A percentile compares a stretch with the other conserved stretches of the same genome.
Evolutionary conservation across 1,140 invertebrate genomes (phyloP).

Genomic region (Drosophila jambulina): DNA sequence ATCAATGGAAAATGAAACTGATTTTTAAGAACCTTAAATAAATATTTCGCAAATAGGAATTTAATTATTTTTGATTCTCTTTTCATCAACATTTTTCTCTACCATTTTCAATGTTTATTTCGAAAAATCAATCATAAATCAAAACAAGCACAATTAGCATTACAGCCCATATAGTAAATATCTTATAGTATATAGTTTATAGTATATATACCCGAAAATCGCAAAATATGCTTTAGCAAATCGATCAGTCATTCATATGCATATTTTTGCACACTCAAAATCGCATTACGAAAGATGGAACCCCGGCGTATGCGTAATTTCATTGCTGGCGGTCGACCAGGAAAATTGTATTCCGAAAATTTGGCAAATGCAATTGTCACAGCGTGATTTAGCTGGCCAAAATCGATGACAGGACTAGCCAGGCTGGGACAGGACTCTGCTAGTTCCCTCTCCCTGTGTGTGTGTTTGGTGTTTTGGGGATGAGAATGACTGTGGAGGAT

Average conservation of each 20-base stretch:
- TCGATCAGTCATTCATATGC: slow-evolving; percentile 32
- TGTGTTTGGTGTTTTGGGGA: neutral
- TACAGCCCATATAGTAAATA: neutral
- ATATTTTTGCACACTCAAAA: slow-evolving; percentile 30
- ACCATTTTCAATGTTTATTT: too few relatives aligned
- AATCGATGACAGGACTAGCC: slow-evolving; percentile 18
- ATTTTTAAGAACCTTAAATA: too few relatives aligned
- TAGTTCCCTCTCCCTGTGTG: neutral
- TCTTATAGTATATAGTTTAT: too few relatives aligned
- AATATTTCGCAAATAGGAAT: neutral
- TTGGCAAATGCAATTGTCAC: slow-evolving; percentile 71
- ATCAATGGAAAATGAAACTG: too few relatives aligned
- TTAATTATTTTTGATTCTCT: too few relatives aligned
- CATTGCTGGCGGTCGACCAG: slow-evolving; percentile 45
- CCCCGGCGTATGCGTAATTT: slow-evolving; percentile 61
- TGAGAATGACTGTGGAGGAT: neutral
- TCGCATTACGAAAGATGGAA: slow-evolving; percentile 32
- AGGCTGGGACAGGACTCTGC: neutral
- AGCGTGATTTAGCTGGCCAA: slow-evolving; percentile 26
- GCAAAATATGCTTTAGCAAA: neutral
- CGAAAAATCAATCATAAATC: neutral
- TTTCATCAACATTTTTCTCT: too few relatives aligned
- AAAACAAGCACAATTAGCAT: neutral
- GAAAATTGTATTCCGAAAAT: slow-evolving; percentile 61
- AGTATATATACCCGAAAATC: neutral